Conservation (phyloP, 2,888 invertebrate genomes). For the Macrosiphum euphorbiae region DNA sequence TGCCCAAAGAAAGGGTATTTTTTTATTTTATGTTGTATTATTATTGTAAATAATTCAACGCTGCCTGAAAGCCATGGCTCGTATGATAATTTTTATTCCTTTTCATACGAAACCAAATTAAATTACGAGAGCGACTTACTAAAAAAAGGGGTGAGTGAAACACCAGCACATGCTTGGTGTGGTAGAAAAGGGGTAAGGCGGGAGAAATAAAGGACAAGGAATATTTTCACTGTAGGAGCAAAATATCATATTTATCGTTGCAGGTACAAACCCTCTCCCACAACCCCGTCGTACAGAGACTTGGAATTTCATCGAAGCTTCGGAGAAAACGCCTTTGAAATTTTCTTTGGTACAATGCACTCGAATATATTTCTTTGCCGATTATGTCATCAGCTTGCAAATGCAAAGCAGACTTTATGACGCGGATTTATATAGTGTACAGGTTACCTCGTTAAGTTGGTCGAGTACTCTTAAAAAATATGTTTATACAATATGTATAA, state of each 20-base stretch:
- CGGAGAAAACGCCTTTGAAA: constrained; percentile 40
- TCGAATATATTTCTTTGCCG: constrained; percentile 49
- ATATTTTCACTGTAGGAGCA: constrained; percentile 41
- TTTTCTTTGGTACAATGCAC: constrained; percentile 31
- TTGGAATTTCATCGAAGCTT: constrained; percentile 16
- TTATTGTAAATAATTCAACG: constrained; percentile 46
- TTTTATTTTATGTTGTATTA: constrained; percentile 9
- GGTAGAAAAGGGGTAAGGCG: not conserved
- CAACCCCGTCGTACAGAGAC: not conserved
- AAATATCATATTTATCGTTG: constrained; percentile 55
- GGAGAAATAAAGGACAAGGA: not conserved
- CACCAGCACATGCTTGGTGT: not conserved
- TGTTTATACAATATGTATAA: not conserved
- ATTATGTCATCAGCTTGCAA: constrained; percentile 40
- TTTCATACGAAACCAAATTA: constrained; percentile 60
- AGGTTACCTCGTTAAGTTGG: constrained; percentile 30
- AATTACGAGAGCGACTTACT: constrained; percentile 50
- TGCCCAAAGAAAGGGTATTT: constrained; percentile 37
- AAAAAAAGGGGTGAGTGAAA: not conserved
- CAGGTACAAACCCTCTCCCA: not conserved
- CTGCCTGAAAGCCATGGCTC: not conserved
- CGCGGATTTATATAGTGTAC: not conserved
- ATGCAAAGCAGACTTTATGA: not conserved
- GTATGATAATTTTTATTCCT: constrained; percentile 58
- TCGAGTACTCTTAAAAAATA: constrained; percentile 34